phyloP scores from a whole-genome alignment of 2,888 invertebrate genomes.

The Leptopilina drosophilae region DNA sequence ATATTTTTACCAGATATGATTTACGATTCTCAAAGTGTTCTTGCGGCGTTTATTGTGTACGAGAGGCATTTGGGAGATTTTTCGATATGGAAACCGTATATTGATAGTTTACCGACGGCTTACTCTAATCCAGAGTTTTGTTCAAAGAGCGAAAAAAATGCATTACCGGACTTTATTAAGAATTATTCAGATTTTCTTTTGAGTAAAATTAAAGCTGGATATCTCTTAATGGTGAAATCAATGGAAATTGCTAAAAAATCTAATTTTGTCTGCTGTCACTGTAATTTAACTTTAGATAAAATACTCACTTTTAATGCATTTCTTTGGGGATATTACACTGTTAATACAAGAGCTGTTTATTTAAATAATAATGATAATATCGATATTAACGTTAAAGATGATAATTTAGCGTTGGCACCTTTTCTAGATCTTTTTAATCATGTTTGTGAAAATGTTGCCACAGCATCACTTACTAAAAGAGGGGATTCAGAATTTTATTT shows the following conservation, averaged over 20 bases:
- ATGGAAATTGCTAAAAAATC: conserved; percentile 53
- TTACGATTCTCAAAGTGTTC: conserved; percentile 82
- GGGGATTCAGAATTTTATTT: conserved; percentile 77
- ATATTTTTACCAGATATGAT: conserved; percentile 58
- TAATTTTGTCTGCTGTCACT: conserved; percentile 72
- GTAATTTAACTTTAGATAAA: conserved; percentile 73
- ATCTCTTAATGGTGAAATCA: conserved; percentile 57
- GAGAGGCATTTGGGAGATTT: conserved; percentile 80
- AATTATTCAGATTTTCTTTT: conserved; percentile 68
- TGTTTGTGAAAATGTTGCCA: conserved; percentile 81
- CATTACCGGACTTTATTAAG: conserved; percentile 80
- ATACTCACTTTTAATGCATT: conserved; percentile 81
- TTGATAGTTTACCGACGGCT: conserved; percentile 83
- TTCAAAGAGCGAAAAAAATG: conserved; percentile 78
- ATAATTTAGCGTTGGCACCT: conserved; percentile 86
- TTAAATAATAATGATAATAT: conserved; percentile 78
- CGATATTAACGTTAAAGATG: conserved; percentile 67
- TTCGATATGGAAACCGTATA: conserved; percentile 82
- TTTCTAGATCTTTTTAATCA: conserved; percentile 95
- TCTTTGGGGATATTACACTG: conserved; percentile 89
- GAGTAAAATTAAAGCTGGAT: conserved; percentile 60
- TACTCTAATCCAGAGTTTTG: conserved; percentile 86
- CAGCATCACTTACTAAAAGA: conserved; percentile 74
- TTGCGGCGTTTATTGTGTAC: conserved; percentile 86
- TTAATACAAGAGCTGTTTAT: conserved; percentile 92